Evolutionary conservation across 2,113 vertebrate genomes (phyloP).

Genomic region (Crotophaga sulcirostris): DNA sequence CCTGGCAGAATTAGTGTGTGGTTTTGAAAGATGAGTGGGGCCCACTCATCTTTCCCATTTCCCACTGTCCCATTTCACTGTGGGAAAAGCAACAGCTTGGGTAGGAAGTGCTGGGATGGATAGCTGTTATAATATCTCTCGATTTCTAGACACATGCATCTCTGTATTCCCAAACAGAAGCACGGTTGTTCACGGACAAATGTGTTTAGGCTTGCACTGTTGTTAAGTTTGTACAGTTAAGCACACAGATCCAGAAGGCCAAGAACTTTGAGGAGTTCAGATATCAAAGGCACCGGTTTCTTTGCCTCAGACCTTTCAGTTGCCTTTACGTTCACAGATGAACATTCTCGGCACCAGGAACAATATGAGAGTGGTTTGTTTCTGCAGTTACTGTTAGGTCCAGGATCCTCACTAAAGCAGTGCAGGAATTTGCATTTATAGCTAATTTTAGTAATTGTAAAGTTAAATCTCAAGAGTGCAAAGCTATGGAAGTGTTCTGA

Average conservation of each 20-base stretch:
- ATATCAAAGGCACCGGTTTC: not conserved
- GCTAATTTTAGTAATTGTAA: not conserved
- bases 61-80: not conserved
- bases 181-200: not conserved
- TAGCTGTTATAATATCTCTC: not conserved
- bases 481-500: not conserved
- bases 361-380: not conserved
- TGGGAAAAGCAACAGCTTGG: not conserved
- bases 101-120: not conserved
- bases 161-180: not conserved
- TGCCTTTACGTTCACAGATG: not conserved
- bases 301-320: not conserved
- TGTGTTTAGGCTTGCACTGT: not conserved
- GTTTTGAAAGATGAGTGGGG: not conserved
- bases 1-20: not conserved
- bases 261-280: not conserved
- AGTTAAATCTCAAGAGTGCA: not conserved
- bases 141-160: not conserved
- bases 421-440: not conserved
- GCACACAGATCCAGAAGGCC: not conserved
- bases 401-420: not conserved
- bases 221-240: not conserved
- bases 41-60: not conserved
- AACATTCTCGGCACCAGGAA: not conserved
- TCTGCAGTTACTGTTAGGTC: not conserved